Evolutionary conservation across 2,797 vertebrate species (phyloP), one percentile per base, ranked within the genome.

Genomic region (Malacoraja senta): DNA sequence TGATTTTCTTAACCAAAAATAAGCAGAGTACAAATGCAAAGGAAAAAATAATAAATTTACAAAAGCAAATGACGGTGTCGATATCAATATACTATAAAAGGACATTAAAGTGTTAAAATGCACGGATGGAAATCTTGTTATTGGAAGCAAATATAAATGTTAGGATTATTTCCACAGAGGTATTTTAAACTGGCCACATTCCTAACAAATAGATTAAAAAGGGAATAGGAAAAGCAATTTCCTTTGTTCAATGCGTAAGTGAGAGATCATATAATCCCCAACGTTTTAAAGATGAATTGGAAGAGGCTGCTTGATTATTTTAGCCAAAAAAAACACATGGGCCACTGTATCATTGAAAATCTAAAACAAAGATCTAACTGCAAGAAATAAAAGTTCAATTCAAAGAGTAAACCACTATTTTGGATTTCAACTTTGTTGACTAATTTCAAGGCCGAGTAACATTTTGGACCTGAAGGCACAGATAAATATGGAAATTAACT

Each of bases 401-500:
- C 58, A 86, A 86, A 63, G 61, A 65, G 8, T 86, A 65, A 63
- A 65, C 61, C 58, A 65, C 12, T 63, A 13, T 71, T 71, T 71
- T 71, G 68, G 68, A 71, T 71, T 71, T 71, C 68, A 71, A 3
- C 68, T 15, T 53, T 53, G 24, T 29, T 86, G 38, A 8, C 17
- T 12, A n/a, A 29, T 86, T n/a, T 65, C 58, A 84, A 84, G 13
- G 3, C 13, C 26, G 6, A 26, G 26, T 26, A 84, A 65, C 63
- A 29, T 6, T 7, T 13, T 9, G 29, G 26, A 17, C 61, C 12
- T 61, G 53, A 86, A 86, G 63, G 61, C 8, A 32, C 29, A 83
- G 83, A 32, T n/a, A n/a, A 88, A 88, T n/a, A 76, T 44, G 4
- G 71, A 53, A n/a, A 12, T 74, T 21, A 93, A 94, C 97, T 96